Percentiles rank a stretch among this genome's conserved stretches.
phyloP scores from a whole-genome alignment of 2,888 invertebrate species.

The Cataglyphis altisquamis region DNA sequence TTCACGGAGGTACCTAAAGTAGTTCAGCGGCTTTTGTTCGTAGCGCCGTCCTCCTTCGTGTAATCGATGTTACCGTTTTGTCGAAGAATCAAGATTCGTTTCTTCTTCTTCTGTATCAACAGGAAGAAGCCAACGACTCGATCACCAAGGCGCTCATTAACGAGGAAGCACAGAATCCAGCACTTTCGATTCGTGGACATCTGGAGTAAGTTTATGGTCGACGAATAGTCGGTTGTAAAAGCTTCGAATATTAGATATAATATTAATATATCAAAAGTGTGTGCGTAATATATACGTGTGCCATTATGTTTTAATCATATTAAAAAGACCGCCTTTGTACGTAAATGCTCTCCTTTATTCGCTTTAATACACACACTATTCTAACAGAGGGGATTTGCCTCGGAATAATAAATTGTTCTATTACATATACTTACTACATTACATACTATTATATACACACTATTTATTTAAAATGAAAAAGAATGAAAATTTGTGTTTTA shows the following conservation, averaged over 20 bases:
- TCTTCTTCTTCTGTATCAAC: slow-evolving; percentile 86
- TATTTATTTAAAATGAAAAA: not conserved
- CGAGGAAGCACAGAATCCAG: slow-evolving; percentile 85
- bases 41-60: slow-evolving; percentile 74
- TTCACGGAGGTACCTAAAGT: slow-evolving; percentile 90
- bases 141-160: slow-evolving; percentile 88
- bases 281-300: not conserved
- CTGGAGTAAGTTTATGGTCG: slow-evolving; percentile 84
- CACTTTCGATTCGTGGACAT: slow-evolving; percentile 81
- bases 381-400: not conserved
- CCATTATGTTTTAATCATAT: slow-evolving; percentile 11
- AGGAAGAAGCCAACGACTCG: slow-evolving; percentile 90
- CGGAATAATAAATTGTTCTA: slow-evolving; percentile 3
- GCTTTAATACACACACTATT: not conserved
- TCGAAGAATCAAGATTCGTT: slow-evolving; percentile 84
- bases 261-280: not conserved
- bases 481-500: not conserved
- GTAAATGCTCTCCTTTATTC: not conserved
- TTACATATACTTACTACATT: too few relatives aligned
- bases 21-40: slow-evolving; percentile 75
- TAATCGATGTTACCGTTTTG: slow-evolving; percentile 83
- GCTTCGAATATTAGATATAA: slow-evolving; percentile 7
- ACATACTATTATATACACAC: not conserved
- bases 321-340: slow-evolving; percentile 5
- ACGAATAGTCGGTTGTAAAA: slow-evolving; percentile 27